Evolutionary conservation across 1,140 invertebrate genomes (phyloP), one percentile per base, ranked within the genome.

Genomic region (Orussus abietinus): DNA sequence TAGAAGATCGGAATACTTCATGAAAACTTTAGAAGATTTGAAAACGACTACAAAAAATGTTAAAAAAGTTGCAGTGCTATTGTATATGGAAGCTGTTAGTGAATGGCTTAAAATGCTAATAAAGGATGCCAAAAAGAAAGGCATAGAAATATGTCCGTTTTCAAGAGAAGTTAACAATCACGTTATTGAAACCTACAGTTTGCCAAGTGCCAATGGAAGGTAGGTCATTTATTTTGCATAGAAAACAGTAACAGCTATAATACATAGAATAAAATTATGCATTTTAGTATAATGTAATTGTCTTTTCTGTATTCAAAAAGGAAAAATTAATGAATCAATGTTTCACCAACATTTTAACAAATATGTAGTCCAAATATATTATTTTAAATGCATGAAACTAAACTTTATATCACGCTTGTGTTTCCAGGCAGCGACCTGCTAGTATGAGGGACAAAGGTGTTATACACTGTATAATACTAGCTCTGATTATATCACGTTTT

Each of bases 401-500:
- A n/a, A n/a, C n/a, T n/a, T n/a, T n/a, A n/a, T n/a, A n/a, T n/a
- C n/a, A n/a, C n/a, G n/a, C n/a, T 51, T 46, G 37, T 31, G 13
- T 51, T 66, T 70, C 29, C 38, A 78, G 77, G 51, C 45, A 39
- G 37, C 59, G 76, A 10, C 74, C 77, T 13, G 50, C 58, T 9
- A 65, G 46, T 17, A 65, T 75, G 45, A 68, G 61, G 40, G 75
- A 77, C 37, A 77, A 77, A 59, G 66, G 57, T 14, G 44, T 76
- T 3, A 55, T 73, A 13, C 75, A 76, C 28, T 73, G 67, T 15
- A 51, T 79, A 17, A 66, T 79, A 19, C 45, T 79, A 5, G 51
- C 50, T 5, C 43, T 77, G 29, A 57, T 67, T 4, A 58, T 66
- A 17, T 58, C 46, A 10, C 55, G 75, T 38, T 75, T 62, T 32